A percentile compares a stretch with the other conserved stretches of the same genome.
phyloP scores from a whole-genome alignment of 2,888 invertebrate species.

The Conops quadrifasciatus region DNA sequence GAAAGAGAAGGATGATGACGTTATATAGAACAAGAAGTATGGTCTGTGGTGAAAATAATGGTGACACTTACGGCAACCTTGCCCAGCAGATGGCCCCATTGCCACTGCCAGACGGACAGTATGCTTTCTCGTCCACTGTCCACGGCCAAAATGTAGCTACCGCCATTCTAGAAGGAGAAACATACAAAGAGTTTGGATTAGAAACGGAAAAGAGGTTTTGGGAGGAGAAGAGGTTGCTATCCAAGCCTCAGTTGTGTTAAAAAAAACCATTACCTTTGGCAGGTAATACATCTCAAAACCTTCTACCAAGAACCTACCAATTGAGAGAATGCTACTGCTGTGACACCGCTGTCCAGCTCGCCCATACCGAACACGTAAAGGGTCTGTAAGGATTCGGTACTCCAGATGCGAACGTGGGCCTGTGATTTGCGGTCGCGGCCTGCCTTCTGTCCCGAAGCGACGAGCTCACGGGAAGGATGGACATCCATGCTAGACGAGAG shows the following conservation, averaged over 20 bases:
- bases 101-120: slow-evolving; percentile 95
- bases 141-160: slow-evolving; percentile 88
- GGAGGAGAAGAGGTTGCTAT: neutral
- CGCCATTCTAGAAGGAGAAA: slow-evolving; percentile 75
- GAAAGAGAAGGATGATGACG: neutral
- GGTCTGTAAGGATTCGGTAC: slow-evolving; percentile 87
- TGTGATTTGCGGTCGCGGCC: slow-evolving; percentile 85
- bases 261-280: neutral
- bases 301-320: slow-evolving; percentile 68
- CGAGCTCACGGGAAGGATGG: slow-evolving; percentile 86
- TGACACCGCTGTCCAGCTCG: slow-evolving; percentile 85
- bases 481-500: slow-evolving; percentile 76
- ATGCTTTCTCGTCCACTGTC: slow-evolving; percentile 91
- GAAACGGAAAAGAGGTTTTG: neutral
- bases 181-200: neutral
- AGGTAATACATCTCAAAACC: neutral
- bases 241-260: neutral
- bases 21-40: no score
- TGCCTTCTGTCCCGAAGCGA: slow-evolving; percentile 88
- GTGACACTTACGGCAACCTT: slow-evolving; percentile 85
- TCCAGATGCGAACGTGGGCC: slow-evolving; percentile 92
- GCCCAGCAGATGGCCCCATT: slow-evolving; percentile 90
- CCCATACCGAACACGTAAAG: slow-evolving; percentile 91
- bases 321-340: slow-evolving; percentile 89
- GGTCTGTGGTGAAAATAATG: neutral